phyloP scores from a whole-genome alignment of 2,113 vertebrate species.

The Raja brachyura region DNA sequence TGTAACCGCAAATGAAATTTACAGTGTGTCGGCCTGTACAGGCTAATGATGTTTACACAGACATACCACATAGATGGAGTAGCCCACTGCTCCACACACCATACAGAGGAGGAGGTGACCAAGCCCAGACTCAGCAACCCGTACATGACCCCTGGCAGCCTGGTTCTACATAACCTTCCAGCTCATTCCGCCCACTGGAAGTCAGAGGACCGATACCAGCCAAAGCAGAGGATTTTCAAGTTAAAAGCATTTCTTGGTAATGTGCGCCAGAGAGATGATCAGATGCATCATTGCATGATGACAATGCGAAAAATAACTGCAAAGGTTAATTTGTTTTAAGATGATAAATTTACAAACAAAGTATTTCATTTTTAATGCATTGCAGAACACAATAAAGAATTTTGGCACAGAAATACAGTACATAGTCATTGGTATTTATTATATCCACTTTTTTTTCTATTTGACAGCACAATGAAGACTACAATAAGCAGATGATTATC shows the following conservation, averaged over 20 bases:
- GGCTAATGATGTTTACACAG: conserved; percentile 76
- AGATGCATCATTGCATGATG: conserved; percentile 3
- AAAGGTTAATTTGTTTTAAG: background rate
- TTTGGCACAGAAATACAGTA: background rate
- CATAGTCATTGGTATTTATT: background rate
- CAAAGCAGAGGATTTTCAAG: conserved; percentile 49
- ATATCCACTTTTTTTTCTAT: background rate
- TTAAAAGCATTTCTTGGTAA: conserved; percentile 55
- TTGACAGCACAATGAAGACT: background rate
- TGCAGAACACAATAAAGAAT: background rate
- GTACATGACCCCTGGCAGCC: conserved; percentile 64
- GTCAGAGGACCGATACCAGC: conserved; percentile 56
- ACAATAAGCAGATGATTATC: background rate
- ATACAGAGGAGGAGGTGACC: conserved; percentile 51
- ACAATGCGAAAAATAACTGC: background rate
- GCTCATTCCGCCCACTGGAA: conserved; percentile 54
- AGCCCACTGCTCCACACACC: conserved; percentile 54
- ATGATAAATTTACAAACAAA: background rate
- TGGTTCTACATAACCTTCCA: conserved; percentile 50
- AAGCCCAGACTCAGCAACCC: conserved; percentile 59
- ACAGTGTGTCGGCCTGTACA: conserved; percentile 56
- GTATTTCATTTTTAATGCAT: background rate
- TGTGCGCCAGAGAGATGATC: conserved; percentile 42
- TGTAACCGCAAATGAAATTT: conserved; percentile 66
- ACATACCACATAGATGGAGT: conserved; percentile 65